Evolutionary conservation across 1,140 invertebrate genomes (phyloP), one percentile per base, ranked within the genome.

Genomic region (Chlorops oryzae): DNA sequence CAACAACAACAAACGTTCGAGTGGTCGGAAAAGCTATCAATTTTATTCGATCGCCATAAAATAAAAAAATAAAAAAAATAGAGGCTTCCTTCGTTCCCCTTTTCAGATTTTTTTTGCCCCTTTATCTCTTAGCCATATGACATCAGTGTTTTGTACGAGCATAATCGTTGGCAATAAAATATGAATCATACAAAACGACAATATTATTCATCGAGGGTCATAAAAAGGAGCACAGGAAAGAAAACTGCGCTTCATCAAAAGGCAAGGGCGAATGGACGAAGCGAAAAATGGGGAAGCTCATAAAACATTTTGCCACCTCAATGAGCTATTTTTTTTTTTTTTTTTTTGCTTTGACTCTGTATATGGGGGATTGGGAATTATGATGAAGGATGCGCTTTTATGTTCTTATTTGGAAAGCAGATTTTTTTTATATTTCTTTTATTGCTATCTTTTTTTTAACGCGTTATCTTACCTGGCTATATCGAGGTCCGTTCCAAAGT

Each of bases 401-500:
- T n/a, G n/a, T n/a, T n/a, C n/a, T n/a, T n/a, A n/a, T n/a, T n/a
- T n/a, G n/a, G n/a, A n/a, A n/a, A n/a, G n/a, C n/a, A n/a, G n/a
- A n/a, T n/a, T n/a, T n/a, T n/a, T n/a, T n/a, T n/a, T n/a, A n/a
- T 7, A 40, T 40, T n/a, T n/a, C n/a, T 7, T 15, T 40, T 15
- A 40, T 24, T 27, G 25, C 20, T 32, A 27, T 17, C n/a, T 40
- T 3, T 17, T 21, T 9, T 9, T 41, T 41, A 10, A 44, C 21
- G 49, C 48, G n/a, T 39, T 43, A 52, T 59, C 61, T 59, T 65
- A 70, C 67, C 70, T 64, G 58, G 70, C 40, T 59, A 66, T 73
- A 73, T 79, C 74, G 80, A 78, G 70, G 74, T 78, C 73, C 63
- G 81, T 88, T 45, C 88, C 86, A 68, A 90, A 96, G 66, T 87